phyloP scores from a whole-genome alignment of 2,888 invertebrate genomes.

The Drosophila stalkeri region DNA sequence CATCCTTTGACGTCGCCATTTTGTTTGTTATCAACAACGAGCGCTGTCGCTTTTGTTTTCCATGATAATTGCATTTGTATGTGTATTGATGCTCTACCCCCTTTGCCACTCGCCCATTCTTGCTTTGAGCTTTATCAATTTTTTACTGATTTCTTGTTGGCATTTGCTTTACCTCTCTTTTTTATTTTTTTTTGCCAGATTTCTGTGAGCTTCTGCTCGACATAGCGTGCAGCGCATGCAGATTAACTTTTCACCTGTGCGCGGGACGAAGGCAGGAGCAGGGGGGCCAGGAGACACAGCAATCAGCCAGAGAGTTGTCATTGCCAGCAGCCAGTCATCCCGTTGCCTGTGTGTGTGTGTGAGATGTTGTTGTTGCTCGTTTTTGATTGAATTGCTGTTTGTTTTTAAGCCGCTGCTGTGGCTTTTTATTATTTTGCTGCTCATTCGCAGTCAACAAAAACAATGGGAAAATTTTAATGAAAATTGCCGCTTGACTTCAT shows the following conservation, averaged over 20 bases:
- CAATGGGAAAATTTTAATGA: conserved; percentile 81
- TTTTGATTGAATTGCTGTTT: conserved; percentile 81
- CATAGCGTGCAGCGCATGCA: conserved; percentile 80
- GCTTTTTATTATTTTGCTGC: conserved; percentile 77
- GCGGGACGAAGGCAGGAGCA: neutral
- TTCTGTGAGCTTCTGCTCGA: conserved; percentile 63
- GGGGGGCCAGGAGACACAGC: conserved; percentile 38
- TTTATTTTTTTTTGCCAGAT: neutral
- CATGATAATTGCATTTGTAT: conserved; percentile 80
- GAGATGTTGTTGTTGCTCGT: conserved; percentile 36
- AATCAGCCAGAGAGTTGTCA: conserved; percentile 70
- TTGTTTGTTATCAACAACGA: conserved; percentile 72
- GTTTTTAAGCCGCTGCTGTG: conserved; percentile 65
- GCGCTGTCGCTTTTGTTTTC: conserved; percentile 79
- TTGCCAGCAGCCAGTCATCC: conserved; percentile 42
- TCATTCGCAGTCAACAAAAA: conserved; percentile 74
- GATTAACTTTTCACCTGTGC: conserved; percentile 78
- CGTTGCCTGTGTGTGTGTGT: conserved; percentile 16
- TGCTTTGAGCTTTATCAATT: conserved; percentile 75
- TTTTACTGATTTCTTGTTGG: conserved; percentile 62
- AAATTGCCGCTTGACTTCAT: conserved; percentile 81
- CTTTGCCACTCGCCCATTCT: conserved; percentile 1
- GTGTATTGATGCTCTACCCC: conserved; percentile 40
- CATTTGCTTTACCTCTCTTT: neutral
- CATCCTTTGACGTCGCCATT: conserved; percentile 76